Percentiles rank a stretch among this genome's conserved stretches.
Conservation (phyloP, 2,113 vertebrate species). For the Oriolus oriolus region DNA sequence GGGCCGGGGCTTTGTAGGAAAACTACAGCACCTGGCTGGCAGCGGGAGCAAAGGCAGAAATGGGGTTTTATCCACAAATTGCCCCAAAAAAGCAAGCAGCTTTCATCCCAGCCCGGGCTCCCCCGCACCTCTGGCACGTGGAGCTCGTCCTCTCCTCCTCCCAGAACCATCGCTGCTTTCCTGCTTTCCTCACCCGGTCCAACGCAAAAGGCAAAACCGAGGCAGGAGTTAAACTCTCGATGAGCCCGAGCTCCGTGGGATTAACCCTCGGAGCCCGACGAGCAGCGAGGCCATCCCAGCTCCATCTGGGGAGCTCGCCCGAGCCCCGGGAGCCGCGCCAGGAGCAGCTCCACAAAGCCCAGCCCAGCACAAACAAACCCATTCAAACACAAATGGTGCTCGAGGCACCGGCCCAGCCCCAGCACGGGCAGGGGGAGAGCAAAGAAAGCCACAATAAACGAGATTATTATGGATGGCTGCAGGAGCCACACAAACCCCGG, state of each 20-base stretch:
- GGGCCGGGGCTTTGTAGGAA: not conserved
- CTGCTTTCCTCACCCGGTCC: not conserved
- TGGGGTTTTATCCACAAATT: rapidly evolving
- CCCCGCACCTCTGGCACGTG: rapidly evolving
- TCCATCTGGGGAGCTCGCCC: not conserved
- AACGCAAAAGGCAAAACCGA: not conserved
- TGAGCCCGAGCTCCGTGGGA: not conserved
- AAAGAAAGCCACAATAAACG: not conserved
- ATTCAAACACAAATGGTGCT: not conserved
- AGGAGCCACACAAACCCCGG: not conserved
- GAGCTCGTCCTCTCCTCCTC: not conserved
- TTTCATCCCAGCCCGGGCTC: not conserved
- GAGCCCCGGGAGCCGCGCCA: slow-evolving; percentile 14
- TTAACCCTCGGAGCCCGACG: not conserved
- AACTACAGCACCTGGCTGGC: not conserved
- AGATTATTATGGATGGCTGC: not conserved
- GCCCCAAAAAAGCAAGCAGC: not conserved
- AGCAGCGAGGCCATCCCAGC: not conserved
- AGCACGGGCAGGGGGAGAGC: not conserved
- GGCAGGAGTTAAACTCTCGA: not conserved
- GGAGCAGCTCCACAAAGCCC: not conserved
- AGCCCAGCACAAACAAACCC: not conserved
- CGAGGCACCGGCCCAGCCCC: not conserved
- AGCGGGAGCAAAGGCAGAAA: not conserved
- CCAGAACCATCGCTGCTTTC: not conserved